Base-by-base conservation (phyloP, 2,797 vertebrate genomes). In the Hydrocynus forskahlii region DNA sequence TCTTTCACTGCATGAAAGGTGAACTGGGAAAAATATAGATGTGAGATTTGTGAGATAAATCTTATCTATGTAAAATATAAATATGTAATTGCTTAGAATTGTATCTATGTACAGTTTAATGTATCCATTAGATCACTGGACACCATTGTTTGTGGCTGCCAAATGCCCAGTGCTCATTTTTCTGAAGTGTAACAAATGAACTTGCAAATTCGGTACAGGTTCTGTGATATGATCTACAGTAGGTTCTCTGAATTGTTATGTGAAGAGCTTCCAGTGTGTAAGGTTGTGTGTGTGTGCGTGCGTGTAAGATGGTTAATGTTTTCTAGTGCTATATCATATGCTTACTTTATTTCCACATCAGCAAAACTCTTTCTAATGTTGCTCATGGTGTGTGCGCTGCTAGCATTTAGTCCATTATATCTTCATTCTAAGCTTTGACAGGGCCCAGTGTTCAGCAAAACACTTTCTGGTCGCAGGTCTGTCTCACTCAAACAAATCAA, bases 71-170 rank as follows among this genome's bases (percentile, higher is more conserved):
- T 80, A 67, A n/a, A 66, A 17, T 71, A 80, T 63, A 84, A 21
- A 72, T 54, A 43, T 62, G 23, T 45, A 75, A 63, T 75, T 75
- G 35, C 55, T 45, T 60, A 80, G 77, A 80, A 63, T 48, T 62
- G 0, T 75, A 84, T 86, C 77, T 85, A 50, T 87, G 72, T 86
- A 86, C 79, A 68, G 84, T 69, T 64, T 68, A 16, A 43, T 63
- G 80, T 83, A 78, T 86, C 29, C 85, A 85, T 70, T 81, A 73
- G 85, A 68, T 87, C 76, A 85, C 72, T 76, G 69, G 76, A 76
- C 67, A 75, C 67, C 81, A 81, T 85, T 87, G 84, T 82, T 79
- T 89, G 82, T 80, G 72, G 83, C 83, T 84, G 29, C 85, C 74
- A 62, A 75, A 79, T 85, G 70, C 71, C 23, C 23, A 55, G 69